Evolutionary conservation across 1,140 invertebrate genomes (phyloP).

Genomic region (Trichonephila clavata): DNA sequence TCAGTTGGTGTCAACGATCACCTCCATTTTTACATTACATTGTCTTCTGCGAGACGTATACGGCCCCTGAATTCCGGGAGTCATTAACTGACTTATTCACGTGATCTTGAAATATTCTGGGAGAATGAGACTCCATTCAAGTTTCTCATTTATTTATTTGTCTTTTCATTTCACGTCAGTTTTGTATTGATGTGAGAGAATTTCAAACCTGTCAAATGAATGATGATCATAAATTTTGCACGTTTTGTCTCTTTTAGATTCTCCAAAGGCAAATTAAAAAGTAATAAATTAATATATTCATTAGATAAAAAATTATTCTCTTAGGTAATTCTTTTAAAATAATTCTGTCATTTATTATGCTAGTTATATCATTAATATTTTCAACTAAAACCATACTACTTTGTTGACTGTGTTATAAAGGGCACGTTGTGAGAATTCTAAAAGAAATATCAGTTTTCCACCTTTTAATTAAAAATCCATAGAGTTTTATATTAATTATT

Average conservation of each 20-base stretch:
- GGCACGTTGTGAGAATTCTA: no score
- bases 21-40: background rate
- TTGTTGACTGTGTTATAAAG: no score
- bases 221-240: background rate
- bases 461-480: no score
- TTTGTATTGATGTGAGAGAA: background rate
- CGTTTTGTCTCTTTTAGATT: background rate
- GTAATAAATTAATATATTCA: background rate
- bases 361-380: no score
- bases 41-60: background rate
- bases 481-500: no score
- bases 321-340: no score
- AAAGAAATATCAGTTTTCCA: no score
- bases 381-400: no score
- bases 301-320: background rate
- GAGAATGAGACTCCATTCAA: background rate
- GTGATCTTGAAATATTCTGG: constrained; percentile 62
- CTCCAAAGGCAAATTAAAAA: background rate
- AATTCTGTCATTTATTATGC: no score
- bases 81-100: constrained; percentile 47
- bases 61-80: constrained; percentile 12
- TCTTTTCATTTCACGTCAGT: background rate
- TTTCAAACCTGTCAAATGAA: background rate
- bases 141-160: background rate
- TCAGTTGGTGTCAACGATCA: constrained; percentile 50